phyloP scores from a whole-genome alignment of 2,888 invertebrate species.

The Limenitis camilla region DNA sequence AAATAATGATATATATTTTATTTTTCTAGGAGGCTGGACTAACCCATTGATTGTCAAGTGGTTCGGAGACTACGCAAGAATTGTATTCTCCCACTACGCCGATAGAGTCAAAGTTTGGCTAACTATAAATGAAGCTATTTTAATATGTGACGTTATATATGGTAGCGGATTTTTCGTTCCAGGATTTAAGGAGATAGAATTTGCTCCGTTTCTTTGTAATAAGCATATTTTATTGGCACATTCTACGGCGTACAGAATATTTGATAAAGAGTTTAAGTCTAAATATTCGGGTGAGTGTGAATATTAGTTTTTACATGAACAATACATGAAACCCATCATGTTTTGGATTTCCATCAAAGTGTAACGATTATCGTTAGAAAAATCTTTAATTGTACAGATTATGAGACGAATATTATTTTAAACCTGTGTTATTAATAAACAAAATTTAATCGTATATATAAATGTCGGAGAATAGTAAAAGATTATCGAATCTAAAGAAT shows the following conservation, averaged over 20 bases:
- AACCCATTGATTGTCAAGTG: conserved; percentile 76
- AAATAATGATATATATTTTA: conserved; percentile 18
- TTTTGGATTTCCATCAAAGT: no score
- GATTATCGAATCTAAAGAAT: no score
- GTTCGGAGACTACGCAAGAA: conserved; percentile 76
- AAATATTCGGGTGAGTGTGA: conserved; percentile 54
- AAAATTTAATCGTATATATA: no score
- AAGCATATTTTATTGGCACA: conserved; percentile 81
- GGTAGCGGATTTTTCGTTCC: conserved; percentile 52
- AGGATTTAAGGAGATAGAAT: conserved; percentile 40
- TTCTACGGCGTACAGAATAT: conserved; percentile 76
- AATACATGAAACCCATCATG: neutral
- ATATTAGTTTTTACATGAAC: neutral
- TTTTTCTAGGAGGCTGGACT: conserved; percentile 75
- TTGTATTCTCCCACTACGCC: conserved; percentile 72
- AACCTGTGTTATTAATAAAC: no score
- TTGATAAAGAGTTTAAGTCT: conserved; percentile 69
- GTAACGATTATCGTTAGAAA: no score
- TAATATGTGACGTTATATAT: conserved; percentile 53
- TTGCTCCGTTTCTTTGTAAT: conserved; percentile 74
- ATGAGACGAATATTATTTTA: no score
- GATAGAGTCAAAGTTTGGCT: conserved; percentile 79
- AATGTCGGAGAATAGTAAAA: no score
- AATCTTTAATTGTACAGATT: no score
- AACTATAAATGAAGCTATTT: conserved; percentile 80